Evolutionary conservation across 1,140 invertebrate species (phyloP), one percentile per base, ranked within the genome.

Genomic region (Cyphomyrmex costatus): DNA sequence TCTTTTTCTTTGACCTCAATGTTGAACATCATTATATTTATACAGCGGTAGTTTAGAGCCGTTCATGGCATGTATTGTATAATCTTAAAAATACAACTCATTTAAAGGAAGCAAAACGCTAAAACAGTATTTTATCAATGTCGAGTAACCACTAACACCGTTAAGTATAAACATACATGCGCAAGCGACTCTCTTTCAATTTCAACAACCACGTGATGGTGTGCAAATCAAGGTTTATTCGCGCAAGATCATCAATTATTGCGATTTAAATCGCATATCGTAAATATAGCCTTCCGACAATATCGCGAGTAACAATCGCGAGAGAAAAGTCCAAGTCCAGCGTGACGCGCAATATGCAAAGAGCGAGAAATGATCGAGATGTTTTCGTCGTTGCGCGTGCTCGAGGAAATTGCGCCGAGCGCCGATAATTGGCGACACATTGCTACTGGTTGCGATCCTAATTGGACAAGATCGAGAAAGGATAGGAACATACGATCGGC

Each of bases 391-490:
- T 16, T 42, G 56, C 70, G 49, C 30, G 71, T n/a, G 7, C 24
- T 21, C 51, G 33, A 76, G 6, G 14, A 58, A 76, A 27, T 60
- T 53, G 51, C 46, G 46, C 51, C 71, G 49, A 46, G 46, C 51
- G 46, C 49, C 24, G 46, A 63, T 60, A 63, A 77, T 77, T 33
- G 42, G 36, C 33, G 19, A 70, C 77, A 24, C 27, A 73, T 66
- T 42, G 33, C 60, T 65, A 88, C 51, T 33, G 49, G 51, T 24
- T 61, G n/a, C 76, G 87, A 92, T 88, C 90, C 88, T 94, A 94
- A 94, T 94, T 94, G 93, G 91, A 94, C 92, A 91, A 91, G 92
- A 93, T 91, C 91, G 87, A 88, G 89, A 46, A 87, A 89, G 73
- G 63, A 91, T 92, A 86, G 85, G 77, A 58, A 2, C 21, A 89